phyloP scores from a whole-genome alignment of 2,888 invertebrate genomes.

The Melanchra persicariae region DNA sequence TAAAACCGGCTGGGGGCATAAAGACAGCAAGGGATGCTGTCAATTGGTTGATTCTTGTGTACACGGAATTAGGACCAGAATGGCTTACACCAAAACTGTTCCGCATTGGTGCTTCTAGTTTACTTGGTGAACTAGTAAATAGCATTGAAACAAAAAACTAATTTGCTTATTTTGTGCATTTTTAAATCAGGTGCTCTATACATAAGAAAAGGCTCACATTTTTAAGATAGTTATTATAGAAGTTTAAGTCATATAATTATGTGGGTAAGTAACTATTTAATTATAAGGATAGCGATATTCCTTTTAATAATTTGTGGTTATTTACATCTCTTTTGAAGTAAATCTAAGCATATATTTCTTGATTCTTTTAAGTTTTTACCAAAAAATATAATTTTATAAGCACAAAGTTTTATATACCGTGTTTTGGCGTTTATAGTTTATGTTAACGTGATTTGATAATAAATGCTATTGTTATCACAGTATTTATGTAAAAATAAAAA shows the following conservation, averaged over 20 bases:
- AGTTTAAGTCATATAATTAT: background rate
- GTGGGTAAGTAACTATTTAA: background rate
- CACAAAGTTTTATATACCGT: background rate
- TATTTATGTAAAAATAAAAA: conserved; percentile 19
- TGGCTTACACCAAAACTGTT: conserved; percentile 96
- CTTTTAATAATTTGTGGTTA: background rate
- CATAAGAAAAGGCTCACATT: conserved; percentile 32
- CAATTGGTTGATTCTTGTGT: conserved; percentile 96
- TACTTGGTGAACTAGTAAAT: conserved; percentile 94
- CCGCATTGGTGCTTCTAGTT: conserved; percentile 98
- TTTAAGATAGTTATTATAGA: background rate
- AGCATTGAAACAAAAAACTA: background rate
- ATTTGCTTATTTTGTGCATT: background rate
- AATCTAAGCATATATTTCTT: background rate
- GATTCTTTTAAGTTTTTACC: background rate
- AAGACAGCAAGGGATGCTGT: conserved; percentile 96
- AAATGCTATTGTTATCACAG: background rate
- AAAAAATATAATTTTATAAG: conserved; percentile 2
- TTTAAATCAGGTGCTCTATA: background rate
- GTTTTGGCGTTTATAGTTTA: background rate
- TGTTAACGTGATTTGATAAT: background rate
- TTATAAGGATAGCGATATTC: background rate
- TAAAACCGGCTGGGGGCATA: conserved; percentile 99
- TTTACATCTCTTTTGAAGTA: background rate
- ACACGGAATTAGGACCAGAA: conserved; percentile 95